Percentiles rank a stretch among this genome's conserved stretches.
phyloP scores from a whole-genome alignment of 2,888 invertebrate species.

The Drosophila subquinaria region DNA sequence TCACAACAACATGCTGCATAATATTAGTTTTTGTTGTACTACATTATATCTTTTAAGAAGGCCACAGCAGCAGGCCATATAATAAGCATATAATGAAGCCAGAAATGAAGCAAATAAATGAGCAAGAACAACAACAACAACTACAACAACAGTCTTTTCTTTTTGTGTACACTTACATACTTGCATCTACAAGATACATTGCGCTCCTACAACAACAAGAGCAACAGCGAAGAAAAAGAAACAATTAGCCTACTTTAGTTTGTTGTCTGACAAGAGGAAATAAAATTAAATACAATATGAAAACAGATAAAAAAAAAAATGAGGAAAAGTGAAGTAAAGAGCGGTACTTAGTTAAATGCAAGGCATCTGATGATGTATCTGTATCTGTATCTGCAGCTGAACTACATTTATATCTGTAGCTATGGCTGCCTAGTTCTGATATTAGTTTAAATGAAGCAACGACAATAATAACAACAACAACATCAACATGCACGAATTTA shows the following conservation, averaged over 20 bases:
- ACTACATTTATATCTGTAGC: slow-evolving; percentile 11
- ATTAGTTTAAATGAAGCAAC: slow-evolving; percentile 55
- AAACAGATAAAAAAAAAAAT: slow-evolving; percentile 38
- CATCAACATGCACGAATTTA: slow-evolving; percentile 68
- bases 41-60: slow-evolving; percentile 71
- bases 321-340: slow-evolving; percentile 31
- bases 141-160: slow-evolving; percentile 41
- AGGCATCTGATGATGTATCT: slow-evolving; percentile 26
- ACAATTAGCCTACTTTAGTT: slow-evolving; percentile 81
- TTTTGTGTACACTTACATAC: slow-evolving; percentile 34
- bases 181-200: slow-evolving; percentile 55
- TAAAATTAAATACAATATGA: slow-evolving; percentile 78
- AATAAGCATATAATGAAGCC: slow-evolving; percentile 76
- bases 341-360: slow-evolving; percentile 60
- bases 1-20: slow-evolving; percentile 77
- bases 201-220: slow-evolving; percentile 60
- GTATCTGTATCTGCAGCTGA: slow-evolving; percentile 11
- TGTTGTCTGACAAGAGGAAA: slow-evolving; percentile 80
- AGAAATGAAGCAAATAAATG: slow-evolving; percentile 77
- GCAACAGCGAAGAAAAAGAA: slow-evolving; percentile 18
- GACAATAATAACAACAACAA: slow-evolving; percentile 35
- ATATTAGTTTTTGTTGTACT: slow-evolving; percentile 75
- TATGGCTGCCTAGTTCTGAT: slow-evolving; percentile 35
- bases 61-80: slow-evolving; percentile 57
- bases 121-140: slow-evolving; percentile 67